These are phyloP conservation scores for Diorhabda sublineata DNA, from an alignment of 1,140 invertebrate species.

Conservation along the genomic window DNA sequence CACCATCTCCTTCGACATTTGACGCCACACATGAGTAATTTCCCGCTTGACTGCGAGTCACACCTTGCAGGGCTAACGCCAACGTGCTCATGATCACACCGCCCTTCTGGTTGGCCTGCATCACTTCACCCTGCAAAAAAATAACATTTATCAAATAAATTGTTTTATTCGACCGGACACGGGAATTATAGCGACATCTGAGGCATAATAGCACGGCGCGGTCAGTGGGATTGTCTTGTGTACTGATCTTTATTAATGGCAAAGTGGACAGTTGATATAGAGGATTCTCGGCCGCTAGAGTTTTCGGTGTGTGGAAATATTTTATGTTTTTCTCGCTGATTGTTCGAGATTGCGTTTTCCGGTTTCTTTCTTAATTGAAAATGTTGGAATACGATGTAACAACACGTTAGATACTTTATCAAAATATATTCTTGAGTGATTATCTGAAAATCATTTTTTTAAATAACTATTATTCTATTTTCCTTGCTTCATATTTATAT, in stretches of 20 bases:
- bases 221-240: not conserved
- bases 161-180: conserved; percentile 11
- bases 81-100: conserved; percentile 81
- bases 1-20: conserved; percentile 83
- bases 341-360: not conserved
- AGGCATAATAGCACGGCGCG: not conserved
- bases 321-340: not conserved
- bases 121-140: conserved; percentile 64
- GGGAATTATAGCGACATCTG: conserved; percentile 1
- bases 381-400: not conserved
- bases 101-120: conserved; percentile 74
- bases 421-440: too few relatives aligned
- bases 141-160: conserved; percentile 18
- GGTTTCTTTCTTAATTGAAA: conserved; percentile 3
- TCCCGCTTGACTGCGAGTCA: conserved; percentile 74
- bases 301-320: not conserved
- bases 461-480: too few relatives aligned
- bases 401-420: too few relatives aligned
- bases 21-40: conserved; percentile 83
- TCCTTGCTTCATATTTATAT: too few relatives aligned
- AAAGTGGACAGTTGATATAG: conserved; percentile 2
- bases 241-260: conserved; percentile 2
- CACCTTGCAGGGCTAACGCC: conserved; percentile 72
- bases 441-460: too few relatives aligned
- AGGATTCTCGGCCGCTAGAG: not conserved